Percentiles rank a stretch among this genome's conserved stretches.
Evolutionary conservation across 1,140 invertebrate genomes (phyloP).

Genomic region (Hestina assimilis): DNA sequence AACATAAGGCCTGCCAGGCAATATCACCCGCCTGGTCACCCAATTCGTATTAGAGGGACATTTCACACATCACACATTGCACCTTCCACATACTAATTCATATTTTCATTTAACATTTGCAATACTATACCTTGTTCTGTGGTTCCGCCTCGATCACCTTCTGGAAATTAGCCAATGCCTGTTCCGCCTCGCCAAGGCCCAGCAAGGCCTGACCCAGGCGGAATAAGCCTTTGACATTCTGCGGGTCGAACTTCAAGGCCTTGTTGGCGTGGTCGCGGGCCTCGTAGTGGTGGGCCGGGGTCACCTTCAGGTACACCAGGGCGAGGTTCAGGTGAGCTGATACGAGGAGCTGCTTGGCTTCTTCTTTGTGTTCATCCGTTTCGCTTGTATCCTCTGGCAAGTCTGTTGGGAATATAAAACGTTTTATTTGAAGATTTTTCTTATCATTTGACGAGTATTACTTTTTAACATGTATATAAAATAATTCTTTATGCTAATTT

Average conservation of each 20-base stretch:
- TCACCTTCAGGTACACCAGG: slow-evolving; percentile 90
- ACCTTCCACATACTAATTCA: background rate
- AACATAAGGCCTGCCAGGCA: too few relatives aligned
- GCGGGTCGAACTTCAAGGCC: slow-evolving; percentile 86
- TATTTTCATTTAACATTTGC: background rate
- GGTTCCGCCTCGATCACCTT: slow-evolving; percentile 84
- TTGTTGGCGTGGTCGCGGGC: slow-evolving; percentile 84
- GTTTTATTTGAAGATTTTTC: too few relatives aligned
- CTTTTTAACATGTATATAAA: too few relatives aligned
- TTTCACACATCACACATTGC: too few relatives aligned
- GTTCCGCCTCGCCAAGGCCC: slow-evolving; percentile 86
- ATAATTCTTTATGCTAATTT: too few relatives aligned
- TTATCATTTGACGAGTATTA: too few relatives aligned
- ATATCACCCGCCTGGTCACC: too few relatives aligned
- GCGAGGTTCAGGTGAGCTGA: slow-evolving; percentile 91
- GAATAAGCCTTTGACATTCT: slow-evolving; percentile 95
- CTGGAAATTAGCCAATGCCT: slow-evolving; percentile 89
- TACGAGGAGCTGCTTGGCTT: slow-evolving; percentile 83
- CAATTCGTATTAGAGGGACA: too few relatives aligned
- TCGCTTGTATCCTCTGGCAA: slow-evolving; percentile 39
- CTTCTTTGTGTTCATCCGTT: slow-evolving; percentile 56
- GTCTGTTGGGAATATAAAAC: slow-evolving; percentile 9
- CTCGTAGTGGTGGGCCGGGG: slow-evolving; percentile 82
- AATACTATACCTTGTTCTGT: slow-evolving; percentile 70
- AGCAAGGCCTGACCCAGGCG: slow-evolving; percentile 91